A percentile compares a stretch with the other conserved stretches of the same genome.
phyloP scores from a whole-genome alignment of 1,140 invertebrate genomes.

The Ptiloglossa arizonensis region DNA sequence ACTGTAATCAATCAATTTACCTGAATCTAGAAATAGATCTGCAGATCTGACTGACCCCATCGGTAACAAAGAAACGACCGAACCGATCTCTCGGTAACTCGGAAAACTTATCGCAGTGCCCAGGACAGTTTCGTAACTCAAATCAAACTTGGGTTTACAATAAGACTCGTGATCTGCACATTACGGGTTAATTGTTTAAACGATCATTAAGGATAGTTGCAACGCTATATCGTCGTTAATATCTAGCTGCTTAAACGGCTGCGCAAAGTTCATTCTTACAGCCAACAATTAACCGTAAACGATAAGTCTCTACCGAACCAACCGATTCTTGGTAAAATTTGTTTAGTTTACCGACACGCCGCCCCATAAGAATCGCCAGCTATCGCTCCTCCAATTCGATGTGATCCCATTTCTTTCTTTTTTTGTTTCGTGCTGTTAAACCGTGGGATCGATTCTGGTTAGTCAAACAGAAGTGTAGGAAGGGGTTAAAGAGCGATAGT shows the following conservation, averaged over 20 bases:
- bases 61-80: constrained; percentile 89
- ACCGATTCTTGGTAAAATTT: constrained; percentile 78
- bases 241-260: constrained; percentile 4
- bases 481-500: background rate
- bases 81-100: constrained; percentile 89
- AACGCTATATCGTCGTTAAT: background rate
- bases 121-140: constrained; percentile 83
- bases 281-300: constrained; percentile 30
- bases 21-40: constrained; percentile 92
- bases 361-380: constrained; percentile 84
- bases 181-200: constrained; percentile 24
- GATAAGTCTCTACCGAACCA: constrained; percentile 50
- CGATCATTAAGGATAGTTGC: background rate
- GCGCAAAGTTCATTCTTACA: constrained; percentile 12
- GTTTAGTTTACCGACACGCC: constrained; percentile 84
- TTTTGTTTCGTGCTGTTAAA: background rate
- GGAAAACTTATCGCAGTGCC: no score
- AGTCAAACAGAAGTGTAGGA: background rate
- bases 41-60: constrained; percentile 91
- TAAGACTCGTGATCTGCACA: constrained; percentile 78
- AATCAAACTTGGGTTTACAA: constrained; percentile 82
- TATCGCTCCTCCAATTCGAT: constrained; percentile 57
- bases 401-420: constrained; percentile 66
- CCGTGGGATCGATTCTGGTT: background rate
- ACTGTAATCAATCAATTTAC: constrained; percentile 73